These are phyloP conservation scores for Scaptomyza cyrtandrae DNA, from an alignment of 2,888 invertebrate genomes.

Conservation along the genomic window DNA sequence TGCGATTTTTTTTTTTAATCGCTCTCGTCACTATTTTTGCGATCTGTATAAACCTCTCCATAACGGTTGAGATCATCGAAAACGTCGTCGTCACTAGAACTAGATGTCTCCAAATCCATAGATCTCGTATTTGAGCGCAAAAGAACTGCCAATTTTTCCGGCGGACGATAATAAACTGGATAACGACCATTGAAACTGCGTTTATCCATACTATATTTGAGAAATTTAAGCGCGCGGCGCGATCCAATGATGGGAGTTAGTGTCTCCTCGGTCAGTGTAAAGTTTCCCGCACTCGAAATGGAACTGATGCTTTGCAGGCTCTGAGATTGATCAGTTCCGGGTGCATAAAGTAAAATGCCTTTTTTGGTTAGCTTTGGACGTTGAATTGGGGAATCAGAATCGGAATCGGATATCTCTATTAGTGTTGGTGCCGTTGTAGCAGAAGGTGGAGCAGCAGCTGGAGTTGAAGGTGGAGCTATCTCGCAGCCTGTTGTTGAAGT, in stretches of 20 bases:
- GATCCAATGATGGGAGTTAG: constrained; percentile 71
- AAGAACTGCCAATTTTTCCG: constrained; percentile 42
- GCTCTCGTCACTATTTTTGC: constrained; percentile 25
- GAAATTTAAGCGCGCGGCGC: constrained; percentile 66
- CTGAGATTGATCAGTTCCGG: constrained; percentile 14
- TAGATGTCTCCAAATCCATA: constrained; percentile 25
- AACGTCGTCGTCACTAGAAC: constrained; percentile 63
- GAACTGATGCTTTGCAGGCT: constrained; percentile 15
- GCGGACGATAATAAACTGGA: constrained; percentile 76
- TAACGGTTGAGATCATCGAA: constrained; percentile 58
- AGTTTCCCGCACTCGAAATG: constrained; percentile 32
- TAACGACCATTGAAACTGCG: constrained; percentile 73
- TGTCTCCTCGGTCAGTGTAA: constrained; percentile 73
- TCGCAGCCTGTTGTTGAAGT: constrained; percentile 74
- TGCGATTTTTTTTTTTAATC: constrained; percentile 12
- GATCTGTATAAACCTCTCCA: constrained; percentile 62
- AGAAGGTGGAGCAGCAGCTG: neutral
- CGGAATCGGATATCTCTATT: too few species aligned
- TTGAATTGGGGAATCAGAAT: neutral
- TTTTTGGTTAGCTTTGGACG: constrained; percentile 37
- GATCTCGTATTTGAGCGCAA: constrained; percentile 19
- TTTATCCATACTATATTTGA: constrained; percentile 71
- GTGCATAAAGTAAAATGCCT: constrained; percentile 72
- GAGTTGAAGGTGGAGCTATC: neutral
- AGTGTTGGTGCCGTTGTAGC: neutral